Evolutionary conservation across 53 echinoderm and acorn worm genomes (phyloP), one percentile per base, ranked within the genome.

Genomic region (Pentamera pediparva): DNA sequence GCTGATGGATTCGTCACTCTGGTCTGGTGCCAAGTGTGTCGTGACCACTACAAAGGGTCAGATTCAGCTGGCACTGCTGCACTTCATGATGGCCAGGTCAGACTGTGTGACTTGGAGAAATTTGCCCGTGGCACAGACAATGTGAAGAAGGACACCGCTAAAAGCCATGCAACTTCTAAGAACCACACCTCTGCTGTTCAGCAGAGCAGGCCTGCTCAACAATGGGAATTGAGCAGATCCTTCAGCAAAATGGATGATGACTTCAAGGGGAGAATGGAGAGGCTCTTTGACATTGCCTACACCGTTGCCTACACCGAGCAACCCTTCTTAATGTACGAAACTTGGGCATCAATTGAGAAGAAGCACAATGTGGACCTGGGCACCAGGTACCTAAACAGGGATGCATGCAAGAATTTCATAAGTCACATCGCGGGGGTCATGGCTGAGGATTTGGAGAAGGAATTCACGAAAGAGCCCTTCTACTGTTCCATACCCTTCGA

Each of bases 401-500:
- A 72, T 21, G 79, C 79, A 28, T 85, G 79, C 45, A 61, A 54
- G 32, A 59, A 7, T 6, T 85, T 85, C 51, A 65, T 85, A 20
- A 17, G 29, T 21, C 61, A 84, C 43, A 84, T 79, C 18, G 79
- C 51, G 27, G 71, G 50, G 2, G 51, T 29, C 49, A 82, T 84
- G 79, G 56, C 18, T 33, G 78, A 84, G 18, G 77, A 77, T 24
- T 12, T 83, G 24, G 59, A 83, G 70, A 77, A 51, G 13, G 29
- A 37, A n/a, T 83, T 64, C 34, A 36, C 72, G 9, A 15, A 32
- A 45, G 70, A 70, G 74, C 86, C 82, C 13, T 86, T 81, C 71
- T 82, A 86, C 62, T 86, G 76, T 52, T 77, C 72, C 3, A 36
- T 82, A 6, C 39, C 77, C 1, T 86, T 86, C 32, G 77, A 82